Evolutionary conservation across 2,888 invertebrate genomes (phyloP).

Genomic region (Drosophila subquinaria): DNA sequence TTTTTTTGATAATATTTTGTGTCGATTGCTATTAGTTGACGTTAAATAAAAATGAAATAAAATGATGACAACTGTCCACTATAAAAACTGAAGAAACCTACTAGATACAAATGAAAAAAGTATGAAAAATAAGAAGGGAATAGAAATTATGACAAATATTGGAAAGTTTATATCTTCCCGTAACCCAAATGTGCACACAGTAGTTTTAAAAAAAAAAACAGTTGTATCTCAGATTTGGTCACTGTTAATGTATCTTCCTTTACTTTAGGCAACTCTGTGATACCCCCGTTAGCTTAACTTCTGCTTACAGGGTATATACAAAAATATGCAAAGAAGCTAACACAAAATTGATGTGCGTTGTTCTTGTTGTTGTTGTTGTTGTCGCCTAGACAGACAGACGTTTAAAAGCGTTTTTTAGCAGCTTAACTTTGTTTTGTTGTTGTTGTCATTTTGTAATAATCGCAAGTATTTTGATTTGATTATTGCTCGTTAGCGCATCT

Average conservation of each 20-base stretch:
- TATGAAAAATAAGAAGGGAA: not conserved
- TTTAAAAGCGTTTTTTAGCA: conserved; percentile 47
- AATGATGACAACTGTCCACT: no score
- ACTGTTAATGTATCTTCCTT: not conserved
- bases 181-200: no score
- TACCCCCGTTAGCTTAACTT: not conserved
- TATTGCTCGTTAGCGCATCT: conserved; percentile 75
- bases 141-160: not conserved
- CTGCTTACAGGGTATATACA: conserved; percentile 21
- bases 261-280: not conserved
- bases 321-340: conserved; percentile 15
- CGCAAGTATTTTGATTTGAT: conserved; percentile 78
- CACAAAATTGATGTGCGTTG: conserved; percentile 5
- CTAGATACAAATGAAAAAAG: no score
- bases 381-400: conserved; percentile 27
- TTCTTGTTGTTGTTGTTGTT: not conserved
- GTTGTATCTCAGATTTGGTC: not conserved
- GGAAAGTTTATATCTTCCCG: no score
- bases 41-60: no score
- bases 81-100: no score
- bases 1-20: no score
- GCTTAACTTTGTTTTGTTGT: conserved; percentile 36
- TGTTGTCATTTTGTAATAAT: conserved; percentile 62
- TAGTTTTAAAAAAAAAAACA: no score
- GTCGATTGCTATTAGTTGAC: no score